Percentiles rank a stretch among this genome's conserved stretches.
Evolutionary conservation across 2,113 vertebrate genomes (phyloP).

Genomic region (Upupa epops): DNA sequence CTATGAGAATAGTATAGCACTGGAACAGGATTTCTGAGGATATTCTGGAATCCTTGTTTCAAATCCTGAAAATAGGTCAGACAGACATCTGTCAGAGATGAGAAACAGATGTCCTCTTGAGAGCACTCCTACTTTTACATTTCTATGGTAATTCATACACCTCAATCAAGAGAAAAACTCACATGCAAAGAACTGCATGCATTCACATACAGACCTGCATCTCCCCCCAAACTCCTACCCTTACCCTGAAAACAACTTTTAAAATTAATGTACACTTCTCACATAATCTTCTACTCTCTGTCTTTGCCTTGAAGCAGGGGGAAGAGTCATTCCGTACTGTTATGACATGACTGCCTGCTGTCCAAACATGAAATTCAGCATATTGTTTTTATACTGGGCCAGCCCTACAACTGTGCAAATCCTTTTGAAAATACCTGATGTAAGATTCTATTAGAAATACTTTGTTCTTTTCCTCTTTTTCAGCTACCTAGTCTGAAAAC

Average conservation of each 20-base stretch:
- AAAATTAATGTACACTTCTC: neutral
- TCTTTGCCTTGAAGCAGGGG: neutral
- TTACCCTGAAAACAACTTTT: neutral
- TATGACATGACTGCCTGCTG: neutral
- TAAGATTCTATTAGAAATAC: neutral
- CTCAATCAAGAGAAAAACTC: neutral
- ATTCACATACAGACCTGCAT: neutral
- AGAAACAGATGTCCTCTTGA: constrained; percentile 44
- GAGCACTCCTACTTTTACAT: constrained; percentile 7
- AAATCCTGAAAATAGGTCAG: constrained; percentile 41
- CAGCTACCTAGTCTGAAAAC: neutral
- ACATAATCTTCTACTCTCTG: neutral
- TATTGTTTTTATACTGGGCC: neutral
- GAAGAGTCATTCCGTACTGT: neutral
- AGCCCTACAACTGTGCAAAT: neutral
- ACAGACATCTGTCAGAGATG: constrained; percentile 44
- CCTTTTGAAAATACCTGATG: neutral
- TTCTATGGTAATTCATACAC: constrained; percentile 3
- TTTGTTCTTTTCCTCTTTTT: neutral
- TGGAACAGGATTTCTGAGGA: neutral
- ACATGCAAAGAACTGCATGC: neutral
- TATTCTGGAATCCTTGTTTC: constrained; percentile 37
- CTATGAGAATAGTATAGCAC: neutral
- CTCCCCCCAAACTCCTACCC: neutral
- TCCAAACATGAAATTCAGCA: neutral